Evolutionary conservation across 2,113 vertebrate genomes (phyloP).

Genomic region (Ochotona curzoniae): DNA sequence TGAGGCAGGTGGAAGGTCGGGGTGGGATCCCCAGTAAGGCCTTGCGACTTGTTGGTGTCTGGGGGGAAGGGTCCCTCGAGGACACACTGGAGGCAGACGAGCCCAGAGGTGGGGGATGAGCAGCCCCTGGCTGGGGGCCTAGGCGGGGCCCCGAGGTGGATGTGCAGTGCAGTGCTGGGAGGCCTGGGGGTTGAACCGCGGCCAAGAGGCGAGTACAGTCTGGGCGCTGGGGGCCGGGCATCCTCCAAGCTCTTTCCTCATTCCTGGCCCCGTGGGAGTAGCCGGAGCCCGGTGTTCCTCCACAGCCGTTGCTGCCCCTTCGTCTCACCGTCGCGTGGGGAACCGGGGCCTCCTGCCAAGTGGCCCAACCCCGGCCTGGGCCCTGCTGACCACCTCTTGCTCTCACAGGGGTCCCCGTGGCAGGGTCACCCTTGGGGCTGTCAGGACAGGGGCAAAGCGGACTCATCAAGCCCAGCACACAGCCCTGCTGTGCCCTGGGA

Average conservation of each 20-base stretch:
- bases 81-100: too few relatives aligned
- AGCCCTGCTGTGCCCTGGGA: rapidly evolving
- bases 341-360: conserved; percentile 71
- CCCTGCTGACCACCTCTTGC: neutral
- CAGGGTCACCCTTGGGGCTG: neutral
- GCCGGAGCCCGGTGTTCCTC: conserved; percentile 77
- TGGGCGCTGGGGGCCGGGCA: conserved; percentile 77
- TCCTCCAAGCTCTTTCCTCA: conserved; percentile 85
- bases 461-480: too few relatives aligned
- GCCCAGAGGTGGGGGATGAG: too few relatives aligned
- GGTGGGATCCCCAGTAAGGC: too few relatives aligned
- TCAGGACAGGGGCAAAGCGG: neutral
- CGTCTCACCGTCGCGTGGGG: conserved; percentile 59
- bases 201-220: conserved; percentile 79
- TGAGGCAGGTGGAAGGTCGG: too few relatives aligned
- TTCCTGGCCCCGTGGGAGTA: conserved; percentile 86
- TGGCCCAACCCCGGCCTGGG: neutral
- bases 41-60: too few relatives aligned
- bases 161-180: conserved; percentile 33
- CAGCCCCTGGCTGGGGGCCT: rapidly evolving
- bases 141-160: conserved; percentile 43
- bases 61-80: too few relatives aligned
- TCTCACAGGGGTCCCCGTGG: too few relatives aligned
- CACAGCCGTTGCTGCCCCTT: conserved; percentile 70
- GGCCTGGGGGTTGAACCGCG: conserved; percentile 66